Evolutionary conservation across 2,888 invertebrate species (phyloP), one percentile per base, ranked within the genome.

Genomic region (Sycophila texana): DNA sequence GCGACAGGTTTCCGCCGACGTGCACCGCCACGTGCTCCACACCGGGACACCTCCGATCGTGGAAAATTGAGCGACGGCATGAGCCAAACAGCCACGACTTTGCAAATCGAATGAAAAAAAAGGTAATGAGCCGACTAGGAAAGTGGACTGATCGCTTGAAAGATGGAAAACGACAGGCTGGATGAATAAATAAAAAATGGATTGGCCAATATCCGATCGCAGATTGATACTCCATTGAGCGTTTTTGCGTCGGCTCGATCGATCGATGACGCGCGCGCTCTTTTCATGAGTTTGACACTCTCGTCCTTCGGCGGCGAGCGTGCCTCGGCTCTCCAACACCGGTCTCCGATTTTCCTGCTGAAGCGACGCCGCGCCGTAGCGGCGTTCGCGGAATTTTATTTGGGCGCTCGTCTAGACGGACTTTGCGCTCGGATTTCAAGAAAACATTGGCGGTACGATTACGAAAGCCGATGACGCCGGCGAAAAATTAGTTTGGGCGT

Each of bases 1-100:
- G 85, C 87, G 87, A 87, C 87, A 87, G 86, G 87, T 87, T 87
- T 85, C 86, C 84, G 81, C 73, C 51, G 51, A 57, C 49, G 74
- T 22, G 83, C 79, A 83, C 20, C 55, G 72, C 74, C 82, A 82
- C 82, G 82, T 82, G 82, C 30, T 47, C 49, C 18, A 7, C 14
- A 30, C 58, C 20, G 30, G 53, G 49, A 66, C 60, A 18, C 53
- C 18, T 53, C 12, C 53, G 65, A 26, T 22, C 18, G 30, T 16
- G 47, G 5, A n/a, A 20, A 30, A 16, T 16, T 12, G 16, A 10
- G 47, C 3, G 49, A 2, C 14, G 53, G 53, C n/a, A 3, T n/a
- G n/a, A 51, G 51, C 13, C 1, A 51, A 10, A 1, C 2, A 7
- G 16, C 12, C 7, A 4, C 16, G 51, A 1, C 51, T 51, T 7